Evolutionary conservation across 2,797 vertebrate species (phyloP), one percentile per base, ranked within the genome.

Genomic region (Etheostoma nigrum): DNA sequence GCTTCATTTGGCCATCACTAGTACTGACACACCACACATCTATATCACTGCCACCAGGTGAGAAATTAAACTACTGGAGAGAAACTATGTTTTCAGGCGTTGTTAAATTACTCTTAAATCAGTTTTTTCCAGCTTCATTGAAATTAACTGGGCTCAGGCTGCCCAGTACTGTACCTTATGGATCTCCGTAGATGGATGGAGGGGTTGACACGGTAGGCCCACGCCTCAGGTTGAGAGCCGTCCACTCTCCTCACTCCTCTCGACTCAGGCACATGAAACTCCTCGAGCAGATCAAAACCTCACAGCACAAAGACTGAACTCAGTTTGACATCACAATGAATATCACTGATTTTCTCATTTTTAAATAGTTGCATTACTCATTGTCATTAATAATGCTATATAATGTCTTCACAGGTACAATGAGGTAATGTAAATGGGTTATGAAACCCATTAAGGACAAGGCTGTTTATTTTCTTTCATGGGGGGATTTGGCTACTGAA

Each of bases 221-320:
- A 86, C 2, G 84, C 82, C 68, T 92, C 76, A 11, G 93, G 94
- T 57, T 91, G 91, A 40, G 94, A 93, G 47, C 95, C 95, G 16
- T 94, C 70, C 67, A 91, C 92, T 85, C 40, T 84, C 75, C 42
- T 92, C 77, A 94, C 91, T 27, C 94, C 92, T 60, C 78, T 91
- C 5, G 83, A 86, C 79, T 91, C 86, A 33, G 91, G 89, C 49
- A 96, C 85, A 40, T 74, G 86, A 57, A 96, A 96, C 88, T 94
- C 91, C 78, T 94, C 90, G 91, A 97, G 87, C 77, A 97, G 84
- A 71, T 95, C 93, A 79, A 95, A 94, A 78, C 92, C 88, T 94
- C 40, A 33, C 76, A 75, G 80, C 68, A 89, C 49, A 89, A 69
- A 91, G 73, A 88, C 64, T 8, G 11, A 71, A 44, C 10, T 89